Evolutionary conservation across 1,140 invertebrate species (phyloP), one percentile per base, ranked within the genome.

Genomic region (Onthophagus taurus): DNA sequence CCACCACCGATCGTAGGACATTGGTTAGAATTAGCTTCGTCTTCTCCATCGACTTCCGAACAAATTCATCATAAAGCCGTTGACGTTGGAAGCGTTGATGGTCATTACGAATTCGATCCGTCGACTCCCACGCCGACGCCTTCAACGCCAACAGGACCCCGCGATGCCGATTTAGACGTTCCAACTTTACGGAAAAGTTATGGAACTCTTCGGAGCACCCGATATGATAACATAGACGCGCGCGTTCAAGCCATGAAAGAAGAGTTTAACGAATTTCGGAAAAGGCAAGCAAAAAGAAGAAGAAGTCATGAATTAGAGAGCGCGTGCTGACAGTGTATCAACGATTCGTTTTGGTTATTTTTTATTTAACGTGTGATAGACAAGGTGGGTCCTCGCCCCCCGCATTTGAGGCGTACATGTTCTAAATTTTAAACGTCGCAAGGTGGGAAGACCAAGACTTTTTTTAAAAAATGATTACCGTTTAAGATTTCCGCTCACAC

Each of bases 51-150:
- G 8, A 66, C 69, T 18, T 73, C 63, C 16, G 71, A 71, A 29
- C 61, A 70, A 39, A 50, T 60, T 20, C 52, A 42, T 26, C 51
- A 63, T 19, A 75, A 72, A 48, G 67, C 75, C 4, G 66, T 82
- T 8, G 88, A 92, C 65, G 78, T 83, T 41, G 80, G 82, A 45
- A 92, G 88, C 55, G 90, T 92, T 29, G 92, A 95, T 65, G 89
- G 89, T 33, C 91, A 95, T 64, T 96, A 95, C 67, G 91, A 95
- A 67, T 95, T 93, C 69, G 89, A 93, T 65, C 80, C 80, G 11
- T 75, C 77, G 1, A 77, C 77, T 6, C 77, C 77, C 24, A 83
- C 83, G 14, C 81, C 85, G 7, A 82, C 85, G n/a, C 80, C 78
- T 18, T 78, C 79, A 2, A 80, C 79, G 12, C 80, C 80, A 0